Percentiles rank a stretch among this genome's conserved stretches.
phyloP scores from a whole-genome alignment of 2,888 invertebrate genomes.

The Odontocolon sp. region DNA sequence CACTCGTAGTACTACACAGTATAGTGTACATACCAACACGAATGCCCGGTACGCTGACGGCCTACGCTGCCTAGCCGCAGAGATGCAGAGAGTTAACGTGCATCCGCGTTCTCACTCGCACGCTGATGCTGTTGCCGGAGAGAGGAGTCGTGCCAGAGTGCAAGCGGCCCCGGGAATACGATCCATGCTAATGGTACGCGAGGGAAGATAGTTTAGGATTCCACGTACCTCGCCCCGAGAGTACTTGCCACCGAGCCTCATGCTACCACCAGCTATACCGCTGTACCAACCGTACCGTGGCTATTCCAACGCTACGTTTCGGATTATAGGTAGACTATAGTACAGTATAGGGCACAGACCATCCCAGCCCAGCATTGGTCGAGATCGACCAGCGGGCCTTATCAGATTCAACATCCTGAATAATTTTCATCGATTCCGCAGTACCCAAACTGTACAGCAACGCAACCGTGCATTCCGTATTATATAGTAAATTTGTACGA shows the following conservation, averaged over 20 bases:
- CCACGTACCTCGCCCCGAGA: conserved; percentile 34
- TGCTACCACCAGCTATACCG: background rate
- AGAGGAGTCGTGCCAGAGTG: conserved; percentile 10
- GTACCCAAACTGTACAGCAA: conserved; percentile 17
- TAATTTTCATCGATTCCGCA: conserved; percentile 48
- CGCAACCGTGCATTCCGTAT: background rate
- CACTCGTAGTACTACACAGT: conserved; percentile 6
- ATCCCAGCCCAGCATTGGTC: conserved; percentile 24
- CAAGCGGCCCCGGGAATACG: conserved; percentile 37
- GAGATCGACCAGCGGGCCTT: conserved; percentile 35
- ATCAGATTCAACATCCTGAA: conserved; percentile 48
- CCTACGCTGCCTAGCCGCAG: background rate
- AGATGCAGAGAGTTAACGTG: conserved; percentile 32
- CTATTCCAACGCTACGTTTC: conserved; percentile 23
- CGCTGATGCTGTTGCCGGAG: background rate
- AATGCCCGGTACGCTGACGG: conserved; percentile 23
- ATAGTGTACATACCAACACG: conserved; percentile 14
- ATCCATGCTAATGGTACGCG: conserved; percentile 55
- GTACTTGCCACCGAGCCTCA: conserved; percentile 33
- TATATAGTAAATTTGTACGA: background rate
- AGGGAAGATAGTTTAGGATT: conserved; percentile 56
- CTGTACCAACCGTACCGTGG: no score
- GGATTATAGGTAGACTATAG: conserved; percentile 14
- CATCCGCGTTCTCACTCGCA: background rate
- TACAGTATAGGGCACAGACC: background rate